Conservation (phyloP, 2,888 invertebrate species). For the Agrochola lychnidis region DNA sequence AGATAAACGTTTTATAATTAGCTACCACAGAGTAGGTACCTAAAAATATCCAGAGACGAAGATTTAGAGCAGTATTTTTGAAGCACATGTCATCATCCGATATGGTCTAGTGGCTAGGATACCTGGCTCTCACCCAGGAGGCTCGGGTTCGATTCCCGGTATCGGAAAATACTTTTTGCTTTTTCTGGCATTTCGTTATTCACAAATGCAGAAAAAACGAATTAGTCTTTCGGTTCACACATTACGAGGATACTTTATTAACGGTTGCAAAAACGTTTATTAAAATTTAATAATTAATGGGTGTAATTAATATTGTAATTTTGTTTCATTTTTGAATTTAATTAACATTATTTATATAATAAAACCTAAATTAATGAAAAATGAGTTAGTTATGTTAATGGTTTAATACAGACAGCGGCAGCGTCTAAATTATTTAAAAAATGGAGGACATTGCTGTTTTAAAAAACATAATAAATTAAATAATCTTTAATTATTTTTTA, state of each 20-base stretch:
- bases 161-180: conserved; percentile 72
- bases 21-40: neutral
- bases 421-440: conserved; percentile 8
- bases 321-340: conserved; percentile 11
- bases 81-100: conserved; percentile 37
- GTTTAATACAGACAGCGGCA: neutral
- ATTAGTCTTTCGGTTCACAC: neutral
- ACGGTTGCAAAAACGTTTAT: conserved; percentile 10
- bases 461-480: neutral
- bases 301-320: conserved; percentile 24
- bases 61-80: conserved; percentile 26
- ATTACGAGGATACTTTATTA: neutral
- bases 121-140: conserved; percentile 93
- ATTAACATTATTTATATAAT: conserved; percentile 18
- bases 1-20: neutral
- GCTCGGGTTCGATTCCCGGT: conserved; percentile 91
- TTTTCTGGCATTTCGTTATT: neutral
- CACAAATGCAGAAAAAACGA: conserved; percentile 23
- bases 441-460: conserved; percentile 3
- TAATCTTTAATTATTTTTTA: neutral
- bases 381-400: conserved; percentile 40
- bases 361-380: conserved; percentile 15
- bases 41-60: neutral
- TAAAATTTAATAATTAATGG: conserved; percentile 15
- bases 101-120: conserved; percentile 93